A percentile compares a stretch with the other conserved stretches of the same genome.
Conservation (phyloP, 2,113 vertebrate species). For the Brachypteracias leptosomus region DNA sequence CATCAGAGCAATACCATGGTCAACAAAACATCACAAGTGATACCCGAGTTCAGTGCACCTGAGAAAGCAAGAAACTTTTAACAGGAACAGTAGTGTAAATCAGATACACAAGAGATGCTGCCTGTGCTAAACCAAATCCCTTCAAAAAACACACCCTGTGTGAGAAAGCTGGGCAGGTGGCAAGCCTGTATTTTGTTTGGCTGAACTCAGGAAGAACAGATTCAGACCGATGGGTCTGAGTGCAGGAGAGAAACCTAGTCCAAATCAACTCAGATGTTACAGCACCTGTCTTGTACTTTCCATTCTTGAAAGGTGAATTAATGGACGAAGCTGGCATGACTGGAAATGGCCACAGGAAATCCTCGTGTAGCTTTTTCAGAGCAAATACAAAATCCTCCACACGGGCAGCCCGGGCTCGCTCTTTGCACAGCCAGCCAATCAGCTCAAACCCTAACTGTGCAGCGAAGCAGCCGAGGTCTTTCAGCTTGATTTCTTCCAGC, state of each 20-base stretch:
- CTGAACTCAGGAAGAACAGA: neutral
- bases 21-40: neutral
- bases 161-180: neutral
- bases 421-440: conserved; percentile 93
- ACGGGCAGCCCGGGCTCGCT: conserved; percentile 88
- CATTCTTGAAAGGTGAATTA: conserved; percentile 92
- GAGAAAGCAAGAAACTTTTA: neutral
- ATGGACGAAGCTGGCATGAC: conserved; percentile 86
- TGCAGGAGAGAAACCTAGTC: neutral
- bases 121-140: neutral
- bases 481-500: conserved; percentile 91
- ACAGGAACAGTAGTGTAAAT: neutral
- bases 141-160: neutral
- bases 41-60: neutral
- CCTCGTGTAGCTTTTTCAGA: conserved; percentile 91
- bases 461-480: conserved; percentile 94
- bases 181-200: neutral
- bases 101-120: neutral
- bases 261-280: neutral
- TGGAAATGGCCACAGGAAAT: conserved; percentile 96
- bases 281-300: conserved; percentile 87
- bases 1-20: neutral
- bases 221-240: neutral
- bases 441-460: conserved; percentile 96
- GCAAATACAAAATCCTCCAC: conserved; percentile 91